Evolutionary conservation across 2,797 vertebrate genomes (phyloP).

Genomic region (Florisuga fusca): DNA sequence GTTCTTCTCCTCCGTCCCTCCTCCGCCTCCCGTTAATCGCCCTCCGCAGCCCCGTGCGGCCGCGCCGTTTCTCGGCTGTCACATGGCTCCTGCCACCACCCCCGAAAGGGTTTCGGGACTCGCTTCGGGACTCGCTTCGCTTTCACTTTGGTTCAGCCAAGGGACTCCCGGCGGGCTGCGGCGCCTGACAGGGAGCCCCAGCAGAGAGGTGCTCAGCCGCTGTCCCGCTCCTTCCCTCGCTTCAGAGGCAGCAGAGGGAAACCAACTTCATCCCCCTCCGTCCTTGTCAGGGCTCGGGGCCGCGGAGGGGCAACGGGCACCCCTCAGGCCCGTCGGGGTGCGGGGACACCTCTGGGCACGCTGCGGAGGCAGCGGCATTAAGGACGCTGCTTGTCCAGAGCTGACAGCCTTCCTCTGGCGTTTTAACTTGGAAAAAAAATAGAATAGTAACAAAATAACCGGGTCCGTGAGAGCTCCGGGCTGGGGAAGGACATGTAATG

Average conservation of each 20-base stretch:
- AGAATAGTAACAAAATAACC: not conserved
- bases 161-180: not conserved
- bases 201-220: not conserved
- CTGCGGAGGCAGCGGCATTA: no score
- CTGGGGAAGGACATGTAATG: not conserved
- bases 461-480: not conserved
- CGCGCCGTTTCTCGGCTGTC: conserved; percentile 25
- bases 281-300: no score
- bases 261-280: no score
- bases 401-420: not conserved
- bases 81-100: conserved; percentile 61
- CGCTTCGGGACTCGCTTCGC: conserved; percentile 21
- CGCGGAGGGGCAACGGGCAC: not conserved
- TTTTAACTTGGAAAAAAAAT: not conserved
- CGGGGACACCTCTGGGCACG: not conserved
- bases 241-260: not conserved
- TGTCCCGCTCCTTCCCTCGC: not conserved
- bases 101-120: not conserved
- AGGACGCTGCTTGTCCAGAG: not conserved
- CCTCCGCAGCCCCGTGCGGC: not conserved
- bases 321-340: not conserved
- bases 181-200: not conserved
- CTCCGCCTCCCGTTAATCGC: not conserved
- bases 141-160: conserved; percentile 57
- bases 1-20: not conserved